Base-by-base conservation (phyloP, 1,140 invertebrate genomes). In the Conopomorpha cramerella region DNA sequence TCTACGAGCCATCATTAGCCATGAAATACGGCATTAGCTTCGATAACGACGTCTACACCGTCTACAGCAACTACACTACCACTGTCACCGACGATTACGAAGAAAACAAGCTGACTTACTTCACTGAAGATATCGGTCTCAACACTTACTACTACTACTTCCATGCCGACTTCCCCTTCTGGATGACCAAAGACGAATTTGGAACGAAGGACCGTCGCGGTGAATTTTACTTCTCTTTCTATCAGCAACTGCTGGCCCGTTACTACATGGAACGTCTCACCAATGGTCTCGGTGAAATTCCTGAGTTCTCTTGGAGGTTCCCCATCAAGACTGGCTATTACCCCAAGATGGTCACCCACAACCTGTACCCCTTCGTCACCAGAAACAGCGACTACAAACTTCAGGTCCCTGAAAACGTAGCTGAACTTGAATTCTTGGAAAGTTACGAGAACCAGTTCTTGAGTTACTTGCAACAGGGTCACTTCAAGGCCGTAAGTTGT, bases 201-300 rank as follows among this genome's bases (percentile, higher is more conserved):
- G 60, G 61, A 45, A 81, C 2, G 60, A 80, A 78, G 34, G 68
- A 82, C 27, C 71, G 81, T 41, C 81, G 83, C 32, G 84, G 85
- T 29, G 82, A 86, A 55, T 50, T 81, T 1, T 87, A 82, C 73
- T 78, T 79, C 39, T 84, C 80, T 64, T 54, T 77, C 37, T 81
- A 86, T 43, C 74, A 85, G 41, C 84, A 87, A 48, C 33, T 88
- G 2, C 59, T 87, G 43, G 76, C 82, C 34, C 82, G 85, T 49
- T 89, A 88, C 73, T 83, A 84, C 55, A 57, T 88, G 51, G 86
- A 89, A 51, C 83, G 87, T 62, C 61, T 86, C 28, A 80, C 81
- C 13, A 82, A 86, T 45, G 82, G 78, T 13, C 46, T 87, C 35
- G 81, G 81, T 14, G 72, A 80, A 30, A 81, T 87, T 25, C 78